Evolutionary conservation across 2,888 invertebrate genomes (phyloP), one percentile per base, ranked within the genome.

Genomic region (Crepidodera aurea): DNA sequence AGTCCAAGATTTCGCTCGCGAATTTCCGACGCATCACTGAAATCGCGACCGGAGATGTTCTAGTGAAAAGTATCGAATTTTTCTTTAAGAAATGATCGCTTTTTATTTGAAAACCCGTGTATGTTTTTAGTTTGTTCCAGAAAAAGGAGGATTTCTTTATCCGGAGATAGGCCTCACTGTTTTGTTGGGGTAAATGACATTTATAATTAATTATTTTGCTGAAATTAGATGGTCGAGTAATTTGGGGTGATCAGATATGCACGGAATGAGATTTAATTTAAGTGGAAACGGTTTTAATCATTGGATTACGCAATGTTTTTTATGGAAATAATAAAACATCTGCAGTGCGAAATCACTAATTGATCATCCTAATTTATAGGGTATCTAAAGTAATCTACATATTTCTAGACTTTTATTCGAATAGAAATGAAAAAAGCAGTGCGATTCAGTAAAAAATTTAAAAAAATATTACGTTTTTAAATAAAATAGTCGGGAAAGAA

Each of bases 121-220:
- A 66, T 65, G 66, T 65, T 56, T 62, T 59, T 69, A 58, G 59
- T 64, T 51, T 51, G 29, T 46, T 19, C 13, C 55, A 54, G 48
- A 19, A 25, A 32, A 50, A 16, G 37, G 39, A 61, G 57, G 32
- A 57, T 56, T 53, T 51, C 22, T 53, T 48, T 18, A n/a, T 44
- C 32, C 16, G 37, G 32, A 19, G 32, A 42, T 37, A 46, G 56
- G 68, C 73, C 74, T 75, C 75, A 73, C 73, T 71, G 64, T 64
- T 69, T 63, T 59, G 66, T 68, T 72, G 75, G 73, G 75, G 75
- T 75, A 67, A 75, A 62, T 62, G 62, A 65, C 59, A 64, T 64
- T 67, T 64, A 42, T 44, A 58, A 61, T 59, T 60, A 51, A 51
- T 61, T 39, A 59, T 51, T 51, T 44, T 27, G 16, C 12, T 46